These are phyloP conservation scores for Nephrotoma appendiculata DNA, from an alignment of 2,888 invertebrate species.

Conservation along the genomic window DNA sequence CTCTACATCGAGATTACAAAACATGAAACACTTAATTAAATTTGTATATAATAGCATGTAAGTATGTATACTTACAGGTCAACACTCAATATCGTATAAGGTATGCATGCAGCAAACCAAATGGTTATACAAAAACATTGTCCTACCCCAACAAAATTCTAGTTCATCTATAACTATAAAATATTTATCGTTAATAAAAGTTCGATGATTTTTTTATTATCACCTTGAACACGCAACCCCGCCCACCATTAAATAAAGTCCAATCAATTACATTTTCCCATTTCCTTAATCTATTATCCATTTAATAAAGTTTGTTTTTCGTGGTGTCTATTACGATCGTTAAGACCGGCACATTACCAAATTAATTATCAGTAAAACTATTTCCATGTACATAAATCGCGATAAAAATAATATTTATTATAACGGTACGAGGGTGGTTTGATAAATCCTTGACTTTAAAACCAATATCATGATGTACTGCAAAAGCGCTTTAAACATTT, in stretches of 20 bases:
- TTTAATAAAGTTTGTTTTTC: neutral
- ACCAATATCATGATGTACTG: too few species aligned
- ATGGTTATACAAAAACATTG: neutral
- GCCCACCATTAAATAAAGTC: neutral
- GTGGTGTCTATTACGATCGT: neutral
- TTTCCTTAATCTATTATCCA: neutral
- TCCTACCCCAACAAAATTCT: neutral
- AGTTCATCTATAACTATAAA: neutral
- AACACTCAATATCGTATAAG: neutral
- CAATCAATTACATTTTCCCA: neutral
- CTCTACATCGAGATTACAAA: neutral
- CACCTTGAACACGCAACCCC: neutral
- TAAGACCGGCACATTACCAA: neutral
- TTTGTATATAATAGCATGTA: neutral
- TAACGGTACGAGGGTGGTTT: too few species aligned
- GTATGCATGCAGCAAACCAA: neutral
- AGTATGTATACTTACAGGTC: neutral
- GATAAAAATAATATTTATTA: neutral
- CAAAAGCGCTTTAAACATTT: too few species aligned
- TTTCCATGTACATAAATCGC: neutral
- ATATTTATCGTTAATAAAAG: neutral
- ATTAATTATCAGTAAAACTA: neutral
- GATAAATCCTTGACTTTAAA: too few species aligned
- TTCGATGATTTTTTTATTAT: neutral
- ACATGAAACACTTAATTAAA: neutral